These are phyloP conservation scores for Neopelma chrysocephalum DNA, from an alignment of 2,797 vertebrate genomes.

Conservation along the genomic window DNA sequence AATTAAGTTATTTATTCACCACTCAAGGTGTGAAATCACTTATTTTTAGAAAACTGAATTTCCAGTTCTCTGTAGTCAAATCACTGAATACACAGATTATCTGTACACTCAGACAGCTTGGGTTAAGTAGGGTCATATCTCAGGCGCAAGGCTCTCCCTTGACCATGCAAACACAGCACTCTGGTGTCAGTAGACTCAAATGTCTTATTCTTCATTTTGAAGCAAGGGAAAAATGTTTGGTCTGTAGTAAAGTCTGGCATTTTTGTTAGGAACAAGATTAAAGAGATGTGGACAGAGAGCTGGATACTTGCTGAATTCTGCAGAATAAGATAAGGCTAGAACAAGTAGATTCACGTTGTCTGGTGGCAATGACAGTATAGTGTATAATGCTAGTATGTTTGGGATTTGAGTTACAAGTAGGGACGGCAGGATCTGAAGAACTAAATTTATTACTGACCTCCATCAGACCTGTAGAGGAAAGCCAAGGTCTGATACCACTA, in stretches of 20 bases:
- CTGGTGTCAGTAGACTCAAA: not conserved
- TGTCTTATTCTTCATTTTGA: not conserved
- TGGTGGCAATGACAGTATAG: not conserved
- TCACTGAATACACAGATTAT: not conserved
- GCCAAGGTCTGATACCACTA: not conserved
- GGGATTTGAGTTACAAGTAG: not conserved
- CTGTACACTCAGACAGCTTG: not conserved
- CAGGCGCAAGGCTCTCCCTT: not conserved
- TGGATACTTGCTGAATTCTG: not conserved
- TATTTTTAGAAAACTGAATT: not conserved
- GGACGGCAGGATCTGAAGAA: not conserved
- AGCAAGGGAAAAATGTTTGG: not conserved
- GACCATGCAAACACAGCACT: not conserved
- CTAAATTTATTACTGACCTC: not conserved
- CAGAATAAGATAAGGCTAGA: not conserved
- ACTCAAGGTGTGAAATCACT: not conserved
- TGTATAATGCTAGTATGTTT: not conserved
- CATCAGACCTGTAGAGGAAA: slow-evolving; percentile 11
- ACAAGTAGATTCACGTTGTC: not conserved
- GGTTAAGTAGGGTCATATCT: not conserved
- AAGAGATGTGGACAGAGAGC: not conserved
- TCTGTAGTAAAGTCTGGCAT: not conserved
- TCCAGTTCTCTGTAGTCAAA: not conserved
- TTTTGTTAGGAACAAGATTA: not conserved
- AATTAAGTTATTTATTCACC: not conserved